Percentiles rank a stretch among this genome's conserved stretches.
phyloP scores from a whole-genome alignment of 1,140 invertebrate genomes.

The Cyclina sinensis region DNA sequence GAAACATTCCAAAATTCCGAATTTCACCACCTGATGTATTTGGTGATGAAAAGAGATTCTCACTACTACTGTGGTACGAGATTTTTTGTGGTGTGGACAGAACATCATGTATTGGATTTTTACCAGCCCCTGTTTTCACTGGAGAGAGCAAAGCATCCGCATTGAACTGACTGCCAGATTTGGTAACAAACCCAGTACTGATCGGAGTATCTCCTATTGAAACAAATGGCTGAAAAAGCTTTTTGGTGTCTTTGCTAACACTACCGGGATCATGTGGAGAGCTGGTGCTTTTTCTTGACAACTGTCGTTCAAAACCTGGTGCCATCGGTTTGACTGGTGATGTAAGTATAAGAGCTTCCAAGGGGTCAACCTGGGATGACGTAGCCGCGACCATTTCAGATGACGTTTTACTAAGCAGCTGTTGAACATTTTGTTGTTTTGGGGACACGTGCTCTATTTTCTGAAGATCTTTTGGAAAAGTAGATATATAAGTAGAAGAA shows the following conservation, averaged over 20 bases:
- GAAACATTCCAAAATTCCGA: constrained; percentile 20
- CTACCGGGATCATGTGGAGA: background rate
- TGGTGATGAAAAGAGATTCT: constrained; percentile 51
- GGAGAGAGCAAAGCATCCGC: constrained; percentile 50
- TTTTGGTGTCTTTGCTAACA: constrained; percentile 22
- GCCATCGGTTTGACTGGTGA: background rate
- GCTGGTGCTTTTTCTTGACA: background rate
- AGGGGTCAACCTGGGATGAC: background rate
- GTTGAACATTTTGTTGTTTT: background rate
- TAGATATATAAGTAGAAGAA: background rate
- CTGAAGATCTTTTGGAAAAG: constrained; percentile 46
- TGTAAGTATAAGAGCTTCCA: constrained; percentile 28
- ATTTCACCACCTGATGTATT: background rate
- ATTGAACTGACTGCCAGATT: background rate
- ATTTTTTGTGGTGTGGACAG: constrained; percentile 58
- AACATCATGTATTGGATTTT: constrained; percentile 8
- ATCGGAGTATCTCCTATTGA: constrained; percentile 6
- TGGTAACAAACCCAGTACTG: background rate
- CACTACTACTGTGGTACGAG: constrained; percentile 30
- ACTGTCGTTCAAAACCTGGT: background rate
- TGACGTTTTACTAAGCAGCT: background rate
- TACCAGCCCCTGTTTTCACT: constrained; percentile 1
- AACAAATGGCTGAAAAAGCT: constrained; percentile 63
- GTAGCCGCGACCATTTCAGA: constrained; percentile 7
- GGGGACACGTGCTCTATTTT: background rate